Base-by-base conservation (phyloP, 37 sponge, comb jelly and placozoan species). In the Ianthella basta region DNA sequence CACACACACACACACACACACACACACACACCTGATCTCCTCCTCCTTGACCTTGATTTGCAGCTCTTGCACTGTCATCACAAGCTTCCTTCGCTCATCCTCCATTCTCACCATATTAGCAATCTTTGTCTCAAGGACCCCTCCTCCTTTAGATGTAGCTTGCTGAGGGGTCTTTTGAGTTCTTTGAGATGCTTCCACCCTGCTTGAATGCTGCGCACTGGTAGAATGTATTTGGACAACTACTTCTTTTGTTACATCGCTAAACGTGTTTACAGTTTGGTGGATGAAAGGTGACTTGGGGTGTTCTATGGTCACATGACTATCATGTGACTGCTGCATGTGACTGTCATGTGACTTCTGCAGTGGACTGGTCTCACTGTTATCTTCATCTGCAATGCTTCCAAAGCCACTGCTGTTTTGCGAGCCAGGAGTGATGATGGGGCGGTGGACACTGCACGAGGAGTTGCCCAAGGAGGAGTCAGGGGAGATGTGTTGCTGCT, bases 361-460 rank as follows among this genome's bases (percentile, higher is more conserved):
- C n/a, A 69, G 70, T 35, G 78, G 78, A 24, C 78, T 75, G 53
- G 40, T 41, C 6, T 75, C 78, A 32, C 54, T 40, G 54, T 38
- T 81, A 23, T 87, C 91, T 21, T 85, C 89, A 32, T 91, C 91
- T 15, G 60, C 81, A 12, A 92, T 59, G 55, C 92, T 92, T 14
- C 86, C 92, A 75, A 92, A 79, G 41, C 92, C 92, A 85, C 92
- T 92, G 80, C 92, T 92, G 59, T 82, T 63, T 14, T 67, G 65
- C 2, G 92, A 91, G 53, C 27, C 68, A 21, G 92, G 82, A 29
- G 50, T 83, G 37, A 84, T 72, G 1, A 82, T 87, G 44, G 53
- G 56, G 10, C 32, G 14, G 19, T 21, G 15, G 37, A 41, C 20
- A 1, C 40, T 3, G 33, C 27, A 13, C 1, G 35, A 1, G 34